phyloP scores from a whole-genome alignment of 2,113 vertebrate species.

The Morone saxatilis region DNA sequence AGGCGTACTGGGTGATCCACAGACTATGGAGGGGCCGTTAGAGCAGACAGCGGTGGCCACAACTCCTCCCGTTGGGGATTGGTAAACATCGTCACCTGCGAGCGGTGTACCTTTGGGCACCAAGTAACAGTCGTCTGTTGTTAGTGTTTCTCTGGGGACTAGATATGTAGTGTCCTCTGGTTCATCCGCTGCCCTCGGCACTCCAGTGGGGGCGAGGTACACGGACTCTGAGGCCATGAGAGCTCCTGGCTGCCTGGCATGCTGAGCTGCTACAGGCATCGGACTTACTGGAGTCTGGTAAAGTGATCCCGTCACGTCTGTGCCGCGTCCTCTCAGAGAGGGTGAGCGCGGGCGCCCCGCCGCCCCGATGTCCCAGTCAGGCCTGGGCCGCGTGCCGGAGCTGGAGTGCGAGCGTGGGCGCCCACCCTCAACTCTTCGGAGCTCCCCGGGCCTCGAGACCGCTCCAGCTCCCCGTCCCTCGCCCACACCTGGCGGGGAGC shows the following conservation, averaged over 20 bases:
- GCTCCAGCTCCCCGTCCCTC: constrained; percentile 70
- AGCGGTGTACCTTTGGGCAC: constrained; percentile 81
- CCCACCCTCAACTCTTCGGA: constrained; percentile 70
- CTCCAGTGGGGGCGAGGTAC: constrained; percentile 80
- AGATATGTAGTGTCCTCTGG: constrained; percentile 78
- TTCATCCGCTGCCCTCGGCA: constrained; percentile 66
- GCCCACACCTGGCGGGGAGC: constrained; percentile 70
- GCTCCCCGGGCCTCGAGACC: constrained; percentile 66
- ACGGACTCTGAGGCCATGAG: constrained; percentile 75
- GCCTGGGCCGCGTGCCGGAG: constrained; percentile 82
- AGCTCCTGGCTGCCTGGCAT: constrained; percentile 66
- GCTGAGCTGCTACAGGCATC: constrained; percentile 56
- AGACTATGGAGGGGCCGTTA: constrained; percentile 43
- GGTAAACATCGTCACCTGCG: constrained; percentile 83
- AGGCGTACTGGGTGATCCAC: constrained; percentile 38
- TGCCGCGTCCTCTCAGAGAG: constrained; percentile 76
- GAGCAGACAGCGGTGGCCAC: constrained; percentile 30
- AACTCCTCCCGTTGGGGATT: constrained; percentile 79
- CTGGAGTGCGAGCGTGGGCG: constrained; percentile 86
- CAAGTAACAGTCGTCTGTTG: constrained; percentile 81
- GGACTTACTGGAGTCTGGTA: constrained; percentile 80
- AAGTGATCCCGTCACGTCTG: constrained; percentile 66
- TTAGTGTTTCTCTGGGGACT: constrained; percentile 73
- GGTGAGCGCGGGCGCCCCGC: constrained; percentile 82
- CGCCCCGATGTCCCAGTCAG: constrained; percentile 75